Evolutionary conservation across 2,797 vertebrate species (phyloP).

Genomic region (Lepilemur septentrionalis): DNA sequence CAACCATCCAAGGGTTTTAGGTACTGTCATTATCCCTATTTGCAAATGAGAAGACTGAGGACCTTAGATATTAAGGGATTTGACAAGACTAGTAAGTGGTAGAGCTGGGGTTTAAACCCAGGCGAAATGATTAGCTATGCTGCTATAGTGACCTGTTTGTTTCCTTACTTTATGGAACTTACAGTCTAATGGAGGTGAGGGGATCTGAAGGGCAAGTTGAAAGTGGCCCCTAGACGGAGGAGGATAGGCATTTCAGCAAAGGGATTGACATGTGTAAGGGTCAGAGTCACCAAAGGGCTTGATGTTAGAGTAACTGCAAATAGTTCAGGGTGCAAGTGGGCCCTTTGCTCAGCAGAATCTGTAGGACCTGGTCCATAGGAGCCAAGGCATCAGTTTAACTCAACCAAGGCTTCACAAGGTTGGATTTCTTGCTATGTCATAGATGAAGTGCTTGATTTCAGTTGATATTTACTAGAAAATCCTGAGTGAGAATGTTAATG

Average conservation of each 20-base stretch:
- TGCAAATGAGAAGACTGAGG: background rate
- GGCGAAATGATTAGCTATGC: background rate
- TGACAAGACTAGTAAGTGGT: background rate
- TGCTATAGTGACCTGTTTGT: background rate
- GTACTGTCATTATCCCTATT: background rate
- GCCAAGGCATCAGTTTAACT: background rate
- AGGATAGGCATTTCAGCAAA: background rate
- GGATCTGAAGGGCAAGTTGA: background rate
- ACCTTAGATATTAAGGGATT: background rate
- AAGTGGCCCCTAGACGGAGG: background rate
- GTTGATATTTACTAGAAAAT: conserved; percentile 19
- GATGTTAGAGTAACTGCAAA: background rate
- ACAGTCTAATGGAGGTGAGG: background rate
- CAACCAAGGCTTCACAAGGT: background rate
- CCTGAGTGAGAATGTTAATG: background rate
- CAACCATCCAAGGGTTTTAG: background rate
- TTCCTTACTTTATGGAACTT: background rate
- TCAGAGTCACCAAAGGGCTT: background rate
- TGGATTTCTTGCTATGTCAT: background rate
- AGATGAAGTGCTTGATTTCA: conserved; percentile 9
- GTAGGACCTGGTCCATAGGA: background rate
- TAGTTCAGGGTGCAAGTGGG: background rate
- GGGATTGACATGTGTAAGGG: background rate
- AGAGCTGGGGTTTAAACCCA: background rate
- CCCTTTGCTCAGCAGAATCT: background rate